Percentiles rank a stretch among this genome's conserved stretches.
Evolutionary conservation across 2,113 vertebrate species (phyloP).

Genomic region (Corythoichthys haematopterus): DNA sequence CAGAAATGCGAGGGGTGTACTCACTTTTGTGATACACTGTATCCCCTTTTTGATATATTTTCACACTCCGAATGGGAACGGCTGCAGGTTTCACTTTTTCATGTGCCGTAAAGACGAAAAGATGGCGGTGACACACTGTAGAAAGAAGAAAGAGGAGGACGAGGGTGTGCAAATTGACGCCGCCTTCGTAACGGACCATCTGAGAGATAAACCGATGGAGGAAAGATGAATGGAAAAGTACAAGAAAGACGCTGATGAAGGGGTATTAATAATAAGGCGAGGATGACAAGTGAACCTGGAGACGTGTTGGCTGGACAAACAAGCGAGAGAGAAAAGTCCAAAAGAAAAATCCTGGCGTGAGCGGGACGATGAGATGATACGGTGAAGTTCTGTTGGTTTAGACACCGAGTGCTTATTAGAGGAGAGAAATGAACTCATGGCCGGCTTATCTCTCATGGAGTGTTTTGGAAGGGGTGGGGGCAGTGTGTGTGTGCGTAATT

Average conservation of each 20-base stretch:
- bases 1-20: too few relatives aligned
- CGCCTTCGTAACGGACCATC: conserved; percentile 65
- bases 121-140: conserved; percentile 34
- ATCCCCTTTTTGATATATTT: too few relatives aligned
- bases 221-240: conserved; percentile 14
- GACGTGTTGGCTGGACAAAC: conserved; percentile 48
- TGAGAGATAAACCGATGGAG: conserved; percentile 64
- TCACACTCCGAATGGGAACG: background rate
- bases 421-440: conserved; percentile 49
- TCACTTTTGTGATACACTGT: too few relatives aligned
- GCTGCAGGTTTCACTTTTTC: conserved; percentile 35
- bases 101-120: conserved; percentile 38
- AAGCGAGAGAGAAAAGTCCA: conserved; percentile 7
- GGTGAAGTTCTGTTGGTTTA: conserved; percentile 12
- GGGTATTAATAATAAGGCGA: conserved; percentile 45
- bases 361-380: conserved; percentile 38
- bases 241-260: conserved; percentile 19
- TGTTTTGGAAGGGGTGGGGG: conserved; percentile 25
- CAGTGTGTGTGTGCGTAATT: conserved; percentile 43
- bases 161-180: background rate
- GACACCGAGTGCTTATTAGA: conserved; percentile 21
- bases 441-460: conserved; percentile 61
- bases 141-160: conserved; percentile 52
- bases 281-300: conserved; percentile 68
- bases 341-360: conserved; percentile 9